phyloP scores from a whole-genome alignment of 2,113 vertebrate genomes.

The Sylvilagus bachmani region DNA sequence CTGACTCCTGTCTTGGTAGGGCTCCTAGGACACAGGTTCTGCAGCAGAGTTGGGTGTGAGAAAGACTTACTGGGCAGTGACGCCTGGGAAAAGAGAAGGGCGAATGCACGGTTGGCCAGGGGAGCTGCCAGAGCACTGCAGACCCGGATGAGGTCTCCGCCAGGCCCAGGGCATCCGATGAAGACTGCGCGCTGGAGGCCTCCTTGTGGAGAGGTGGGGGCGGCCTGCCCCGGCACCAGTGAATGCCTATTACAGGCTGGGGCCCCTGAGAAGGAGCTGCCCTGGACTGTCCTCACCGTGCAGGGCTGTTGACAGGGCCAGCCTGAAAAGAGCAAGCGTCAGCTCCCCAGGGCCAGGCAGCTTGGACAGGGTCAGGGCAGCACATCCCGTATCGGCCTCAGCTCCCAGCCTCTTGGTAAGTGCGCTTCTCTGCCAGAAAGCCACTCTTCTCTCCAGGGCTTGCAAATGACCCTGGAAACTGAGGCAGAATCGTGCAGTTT shows the following conservation, averaged over 20 bases:
- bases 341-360: background rate
- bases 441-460: background rate
- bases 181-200: background rate
- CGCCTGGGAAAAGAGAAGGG: background rate
- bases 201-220: accelerated
- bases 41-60: background rate
- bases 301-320: background rate
- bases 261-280: background rate
- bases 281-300: too few species aligned
- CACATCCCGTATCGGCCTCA: background rate
- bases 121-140: too few species aligned
- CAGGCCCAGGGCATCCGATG: background rate
- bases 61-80: background rate
- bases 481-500: background rate
- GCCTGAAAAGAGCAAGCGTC: background rate
- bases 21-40: background rate
- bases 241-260: background rate
- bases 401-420: background rate
- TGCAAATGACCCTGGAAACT: background rate
- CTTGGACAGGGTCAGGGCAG: too few species aligned
- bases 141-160: background rate
- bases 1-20: background rate
- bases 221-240: accelerated
- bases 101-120: background rate
- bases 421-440: background rate